Evolutionary conservation across 2,113 vertebrate species (phyloP).

Genomic region (Cyprinus carpio): DNA sequence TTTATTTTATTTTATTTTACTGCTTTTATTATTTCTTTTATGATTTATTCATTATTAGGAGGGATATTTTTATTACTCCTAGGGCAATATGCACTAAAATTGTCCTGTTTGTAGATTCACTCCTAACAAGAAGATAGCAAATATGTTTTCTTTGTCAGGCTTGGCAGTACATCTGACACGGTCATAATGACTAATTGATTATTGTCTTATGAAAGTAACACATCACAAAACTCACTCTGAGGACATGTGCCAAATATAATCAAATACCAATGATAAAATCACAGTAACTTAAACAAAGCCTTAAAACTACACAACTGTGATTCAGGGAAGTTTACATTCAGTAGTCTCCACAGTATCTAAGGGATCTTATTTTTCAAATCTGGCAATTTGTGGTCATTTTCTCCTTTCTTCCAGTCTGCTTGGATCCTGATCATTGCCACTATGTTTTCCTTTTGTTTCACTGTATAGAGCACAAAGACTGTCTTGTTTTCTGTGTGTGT

Average conservation of each 20-base stretch:
- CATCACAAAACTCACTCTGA: background rate
- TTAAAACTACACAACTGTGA: background rate
- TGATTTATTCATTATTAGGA: background rate
- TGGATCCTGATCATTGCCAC: background rate
- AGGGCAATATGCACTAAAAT: background rate
- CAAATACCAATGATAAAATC: background rate
- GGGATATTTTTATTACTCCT: background rate
- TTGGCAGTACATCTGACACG: background rate
- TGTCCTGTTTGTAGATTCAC: background rate
- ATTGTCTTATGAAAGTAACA: background rate
- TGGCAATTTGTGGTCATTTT: background rate
- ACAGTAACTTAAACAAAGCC: background rate
- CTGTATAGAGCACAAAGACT: conserved; percentile 11
- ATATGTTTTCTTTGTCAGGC: background rate
- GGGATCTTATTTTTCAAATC: background rate
- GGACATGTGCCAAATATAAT: background rate
- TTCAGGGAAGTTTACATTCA: background rate
- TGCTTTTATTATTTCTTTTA: background rate
- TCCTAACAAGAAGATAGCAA: background rate
- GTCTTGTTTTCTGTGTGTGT: background rate
- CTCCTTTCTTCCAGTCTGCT: background rate
- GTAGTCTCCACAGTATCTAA: background rate
- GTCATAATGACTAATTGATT: background rate
- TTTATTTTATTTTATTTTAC: no score
- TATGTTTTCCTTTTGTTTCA: background rate